Evolutionary conservation across 2,797 vertebrate species (phyloP), one percentile per base, ranked within the genome.

Genomic region (Anguilla marmorata): DNA sequence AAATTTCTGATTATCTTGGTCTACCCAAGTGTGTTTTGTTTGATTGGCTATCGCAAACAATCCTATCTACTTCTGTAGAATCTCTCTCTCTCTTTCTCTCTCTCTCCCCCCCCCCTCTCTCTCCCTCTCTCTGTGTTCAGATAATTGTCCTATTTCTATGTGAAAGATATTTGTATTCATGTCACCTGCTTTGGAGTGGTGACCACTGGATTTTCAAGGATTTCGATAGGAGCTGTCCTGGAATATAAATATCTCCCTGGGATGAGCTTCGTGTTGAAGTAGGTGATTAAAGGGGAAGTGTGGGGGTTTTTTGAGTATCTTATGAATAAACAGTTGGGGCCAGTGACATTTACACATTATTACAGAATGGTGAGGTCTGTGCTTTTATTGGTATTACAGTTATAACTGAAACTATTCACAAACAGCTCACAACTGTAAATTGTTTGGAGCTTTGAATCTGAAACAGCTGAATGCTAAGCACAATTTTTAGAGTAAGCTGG

Each of bases 91-190:
- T 56, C 14, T 56, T 1, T 56, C 1, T 56, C 12, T 56, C 54
- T 56, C 2, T 16, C 54, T 16, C 50, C 0, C 50, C 0, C 58
- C 1, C 27, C 27, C 27, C 27, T 1, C 30, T 37, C 33, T 9
- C 19, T 19, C 33, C 19, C 54, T 16, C 58, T 86, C 33, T 4
- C 21, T 21, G 14, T 48, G 5, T 37, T 85, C 33, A 66, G 63
- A 72, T 72, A 72, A 74, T 69, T 86, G 37, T 86, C 63, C n/a
- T 86, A 69, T 60, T 86, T 60, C n/a, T 21, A 21, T 33, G 37
- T 41, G 63, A 86, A n/a, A 72, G 41, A 69, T 50, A 66, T 86
- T 86, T 86, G 63, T 48, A 86, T 74, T 86, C 85, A 41, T 86
- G 30, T 74, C 63, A 86, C 85, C 63, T 52, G 41, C 37, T 45